Evolutionary conservation across 1,140 invertebrate species (phyloP).

Genomic region (Saccostrea echinata): DNA sequence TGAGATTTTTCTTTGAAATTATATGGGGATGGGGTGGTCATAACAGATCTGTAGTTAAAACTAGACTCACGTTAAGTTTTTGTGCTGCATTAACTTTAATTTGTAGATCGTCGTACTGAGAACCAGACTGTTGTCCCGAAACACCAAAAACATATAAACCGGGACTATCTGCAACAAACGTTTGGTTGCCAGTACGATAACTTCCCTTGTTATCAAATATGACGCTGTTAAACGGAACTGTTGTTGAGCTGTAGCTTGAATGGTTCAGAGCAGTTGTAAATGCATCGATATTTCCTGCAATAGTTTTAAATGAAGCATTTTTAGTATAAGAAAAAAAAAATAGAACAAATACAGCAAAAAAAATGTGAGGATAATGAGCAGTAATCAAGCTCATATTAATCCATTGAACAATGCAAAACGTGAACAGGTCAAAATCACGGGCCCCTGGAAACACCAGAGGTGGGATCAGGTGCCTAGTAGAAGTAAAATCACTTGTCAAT

Average conservation of each 20-base stretch:
- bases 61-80: background rate
- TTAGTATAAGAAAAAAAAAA: no score
- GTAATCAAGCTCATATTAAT: no score
- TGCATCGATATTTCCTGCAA: background rate
- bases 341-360: no score
- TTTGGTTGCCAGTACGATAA: background rate
- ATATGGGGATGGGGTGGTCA: background rate
- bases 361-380: no score
- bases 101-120: background rate
- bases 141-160: background rate
- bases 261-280: background rate
- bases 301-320: background rate
- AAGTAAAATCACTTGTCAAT: no score
- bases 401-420: no score
- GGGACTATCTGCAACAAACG: background rate
- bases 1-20: background rate
- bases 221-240: constrained; percentile 11
- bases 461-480: no score
- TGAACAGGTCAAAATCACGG: no score
- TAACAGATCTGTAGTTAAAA: no score
- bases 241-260: background rate
- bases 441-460: no score
- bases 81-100: background rate
- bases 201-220: background rate
- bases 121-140: background rate